Evolutionary conservation across 2,888 invertebrate genomes (phyloP).

Genomic region (Cryptophagus acutangulus): DNA sequence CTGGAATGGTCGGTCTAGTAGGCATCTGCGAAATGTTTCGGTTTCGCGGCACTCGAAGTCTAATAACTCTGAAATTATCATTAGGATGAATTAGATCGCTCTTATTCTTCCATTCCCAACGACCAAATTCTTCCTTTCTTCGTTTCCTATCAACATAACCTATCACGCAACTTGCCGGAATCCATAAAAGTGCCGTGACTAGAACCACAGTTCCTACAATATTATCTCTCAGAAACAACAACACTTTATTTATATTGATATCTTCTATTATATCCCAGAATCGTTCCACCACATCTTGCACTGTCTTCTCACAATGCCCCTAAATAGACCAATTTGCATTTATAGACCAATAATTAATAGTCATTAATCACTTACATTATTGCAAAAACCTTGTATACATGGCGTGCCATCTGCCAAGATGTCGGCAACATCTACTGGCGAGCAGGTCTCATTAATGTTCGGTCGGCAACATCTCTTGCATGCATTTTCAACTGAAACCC

Average conservation of each 20-base stretch:
- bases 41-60: constrained; percentile 51
- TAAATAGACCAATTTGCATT: constrained; percentile 42
- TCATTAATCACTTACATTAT: constrained; percentile 60
- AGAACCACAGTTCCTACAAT: constrained; percentile 91
- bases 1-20: constrained; percentile 18
- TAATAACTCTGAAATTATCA: constrained; percentile 62
- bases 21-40: constrained; percentile 15
- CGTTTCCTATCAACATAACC: constrained; percentile 78
- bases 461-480: constrained; percentile 92
- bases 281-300: constrained; percentile 90
- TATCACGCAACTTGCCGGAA: constrained; percentile 86
- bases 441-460: constrained; percentile 87
- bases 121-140: constrained; percentile 65
- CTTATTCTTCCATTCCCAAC: constrained; percentile 65
- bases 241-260: constrained; percentile 88
- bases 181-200: constrained; percentile 89
- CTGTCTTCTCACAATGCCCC: constrained; percentile 92
- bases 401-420: constrained; percentile 90
- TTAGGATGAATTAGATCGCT: constrained; percentile 70
- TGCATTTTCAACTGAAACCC: constrained; percentile 88
- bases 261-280: constrained; percentile 98
- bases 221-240: constrained; percentile 85
- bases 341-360: constrained; percentile 1
- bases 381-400: constrained; percentile 95
- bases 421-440: constrained; percentile 82